Percentiles rank a stretch among this genome's conserved stretches.
phyloP scores from a whole-genome alignment of 2,888 invertebrate species.

The Drosophila conformis region DNA sequence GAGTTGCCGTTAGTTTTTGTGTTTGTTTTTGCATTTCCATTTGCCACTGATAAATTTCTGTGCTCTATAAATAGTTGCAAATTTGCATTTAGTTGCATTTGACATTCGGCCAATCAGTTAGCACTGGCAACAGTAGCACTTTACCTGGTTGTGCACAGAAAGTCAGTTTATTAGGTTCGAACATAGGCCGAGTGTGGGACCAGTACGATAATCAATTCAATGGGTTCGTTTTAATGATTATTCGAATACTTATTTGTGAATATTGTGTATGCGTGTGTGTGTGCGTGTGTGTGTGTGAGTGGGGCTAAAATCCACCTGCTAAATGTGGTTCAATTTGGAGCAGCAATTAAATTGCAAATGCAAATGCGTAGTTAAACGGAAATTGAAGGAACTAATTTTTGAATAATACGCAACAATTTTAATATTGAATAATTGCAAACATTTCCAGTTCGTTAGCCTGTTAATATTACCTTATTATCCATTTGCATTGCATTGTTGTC shows the following conservation, averaged over 20 bases:
- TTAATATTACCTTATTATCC: slow-evolving; percentile 8
- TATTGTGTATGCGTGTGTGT: neutral
- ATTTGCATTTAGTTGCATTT: slow-evolving; percentile 45
- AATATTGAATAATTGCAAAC: slow-evolving; percentile 3
- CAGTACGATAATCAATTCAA: slow-evolving; percentile 44
- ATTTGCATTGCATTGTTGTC: neutral
- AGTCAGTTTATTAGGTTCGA: slow-evolving; percentile 39
- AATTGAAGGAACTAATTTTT: neutral
- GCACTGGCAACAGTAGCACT: slow-evolving; percentile 3
- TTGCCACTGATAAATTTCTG: slow-evolving; percentile 40
- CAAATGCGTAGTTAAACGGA: slow-evolving; percentile 10
- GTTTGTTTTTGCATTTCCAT: slow-evolving; percentile 25
- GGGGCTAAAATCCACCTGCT: neutral
- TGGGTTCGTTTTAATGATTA: slow-evolving; percentile 37
- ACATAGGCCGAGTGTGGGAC: neutral
- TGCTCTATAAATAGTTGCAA: slow-evolving; percentile 42
- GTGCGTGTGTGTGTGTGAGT: neutral
- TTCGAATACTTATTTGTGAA: slow-evolving; percentile 24
- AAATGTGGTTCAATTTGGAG: neutral
- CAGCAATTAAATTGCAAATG: slow-evolving; percentile 21
- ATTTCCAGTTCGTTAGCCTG: slow-evolving; percentile 26
- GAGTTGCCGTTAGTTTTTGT: slow-evolving; percentile 12
- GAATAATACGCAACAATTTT: neutral
- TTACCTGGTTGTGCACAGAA: slow-evolving; percentile 15
- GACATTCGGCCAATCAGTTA: slow-evolving; percentile 34